These are phyloP conservation scores for Drosophila lutescens DNA, from an alignment of 2,888 invertebrate species.

Conservation along the genomic window DNA sequence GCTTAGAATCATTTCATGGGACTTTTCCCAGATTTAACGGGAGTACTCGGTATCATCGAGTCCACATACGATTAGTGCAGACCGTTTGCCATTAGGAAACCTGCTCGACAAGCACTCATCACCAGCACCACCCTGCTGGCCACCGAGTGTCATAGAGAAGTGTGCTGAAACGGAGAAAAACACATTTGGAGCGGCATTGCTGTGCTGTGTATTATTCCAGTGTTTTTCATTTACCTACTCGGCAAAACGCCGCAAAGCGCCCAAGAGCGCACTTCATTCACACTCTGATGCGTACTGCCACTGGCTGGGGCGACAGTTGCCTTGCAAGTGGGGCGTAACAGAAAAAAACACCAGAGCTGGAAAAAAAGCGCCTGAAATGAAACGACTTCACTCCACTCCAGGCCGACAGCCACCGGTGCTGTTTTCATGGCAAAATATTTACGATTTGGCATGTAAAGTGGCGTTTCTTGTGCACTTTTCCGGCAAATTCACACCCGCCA, in stretches of 20 bases:
- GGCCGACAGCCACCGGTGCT: slow-evolving; percentile 31
- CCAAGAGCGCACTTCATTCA: slow-evolving; percentile 77
- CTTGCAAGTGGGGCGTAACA: slow-evolving; percentile 40
- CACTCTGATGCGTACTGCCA: slow-evolving; percentile 71
- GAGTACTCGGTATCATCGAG: slow-evolving; percentile 8
- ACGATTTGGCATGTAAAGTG: slow-evolving; percentile 76
- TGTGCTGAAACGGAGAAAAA: slow-evolving; percentile 36
- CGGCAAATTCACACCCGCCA: slow-evolving; percentile 46
- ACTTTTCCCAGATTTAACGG: neutral
- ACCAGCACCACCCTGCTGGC: slow-evolving; percentile 53
- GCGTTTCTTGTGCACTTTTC: slow-evolving; percentile 73
- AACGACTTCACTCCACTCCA: slow-evolving; percentile 38
- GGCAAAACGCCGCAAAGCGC: slow-evolving; percentile 67
- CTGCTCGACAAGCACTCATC: slow-evolving; percentile 36
- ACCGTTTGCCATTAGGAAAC: slow-evolving; percentile 53
- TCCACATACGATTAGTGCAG: neutral
- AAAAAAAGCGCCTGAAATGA: slow-evolving; percentile 23
- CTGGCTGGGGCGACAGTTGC: slow-evolving; percentile 44
- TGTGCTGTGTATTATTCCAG: slow-evolving; percentile 34
- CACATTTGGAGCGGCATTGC: slow-evolving; percentile 69
- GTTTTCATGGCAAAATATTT: slow-evolving; percentile 75
- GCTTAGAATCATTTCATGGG: neutral
- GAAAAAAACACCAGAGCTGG: neutral
- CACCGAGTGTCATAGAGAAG: slow-evolving; percentile 69
- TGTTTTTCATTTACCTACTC: slow-evolving; percentile 60